Conservation (phyloP, 1,140 invertebrate genomes). For the Diachasmimorpha longicaudata region DNA sequence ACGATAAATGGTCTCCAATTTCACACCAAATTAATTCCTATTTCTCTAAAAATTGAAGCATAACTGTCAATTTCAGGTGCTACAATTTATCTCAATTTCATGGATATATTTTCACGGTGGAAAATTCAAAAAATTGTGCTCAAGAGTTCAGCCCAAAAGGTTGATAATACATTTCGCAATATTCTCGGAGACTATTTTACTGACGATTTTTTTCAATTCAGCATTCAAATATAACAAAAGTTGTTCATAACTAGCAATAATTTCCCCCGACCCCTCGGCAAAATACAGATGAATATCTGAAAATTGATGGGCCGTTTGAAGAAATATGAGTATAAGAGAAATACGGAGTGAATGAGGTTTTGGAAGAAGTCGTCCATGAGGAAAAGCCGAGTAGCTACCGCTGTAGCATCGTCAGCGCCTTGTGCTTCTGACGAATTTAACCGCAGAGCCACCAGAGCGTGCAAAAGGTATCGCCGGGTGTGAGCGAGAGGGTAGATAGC, state of each 20-base stretch:
- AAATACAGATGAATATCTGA: background rate
- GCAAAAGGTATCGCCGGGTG: conserved; percentile 6
- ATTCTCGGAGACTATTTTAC: no score
- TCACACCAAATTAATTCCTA: no score
- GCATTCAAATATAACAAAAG: no score
- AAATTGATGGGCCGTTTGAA: background rate
- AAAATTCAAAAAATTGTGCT: no score
- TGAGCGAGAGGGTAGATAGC: background rate
- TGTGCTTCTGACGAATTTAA: conserved; percentile 23
- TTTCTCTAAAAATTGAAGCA: no score
- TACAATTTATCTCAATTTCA: no score
- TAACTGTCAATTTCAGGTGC: no score
- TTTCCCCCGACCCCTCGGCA: background rate
- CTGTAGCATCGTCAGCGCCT: conserved; percentile 17
- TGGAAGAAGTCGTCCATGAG: background rate
- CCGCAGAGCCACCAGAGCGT: conserved; percentile 17
- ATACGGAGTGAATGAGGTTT: background rate
- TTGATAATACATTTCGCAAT: no score
- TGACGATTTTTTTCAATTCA: no score
- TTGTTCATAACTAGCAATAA: background rate
- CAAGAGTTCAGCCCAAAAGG: no score
- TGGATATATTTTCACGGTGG: no score
- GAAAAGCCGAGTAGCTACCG: background rate
- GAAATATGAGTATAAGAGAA: background rate
- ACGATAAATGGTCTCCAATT: no score